phyloP scores from a whole-genome alignment of 2,888 invertebrate species.

The Sminthurinus aureus region DNA sequence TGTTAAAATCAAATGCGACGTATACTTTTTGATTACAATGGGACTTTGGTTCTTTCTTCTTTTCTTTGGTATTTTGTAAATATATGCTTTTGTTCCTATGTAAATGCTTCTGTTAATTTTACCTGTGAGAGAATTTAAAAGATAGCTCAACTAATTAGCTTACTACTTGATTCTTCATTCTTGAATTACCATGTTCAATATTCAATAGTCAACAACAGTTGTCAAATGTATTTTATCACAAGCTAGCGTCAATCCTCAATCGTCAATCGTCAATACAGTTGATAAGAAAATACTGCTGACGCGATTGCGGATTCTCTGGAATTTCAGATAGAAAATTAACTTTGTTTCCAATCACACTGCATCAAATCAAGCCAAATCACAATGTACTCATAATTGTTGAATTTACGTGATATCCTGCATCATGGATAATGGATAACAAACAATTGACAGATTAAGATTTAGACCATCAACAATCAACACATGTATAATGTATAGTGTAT shows the following conservation, averaged over 20 bases:
- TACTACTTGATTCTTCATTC: neutral
- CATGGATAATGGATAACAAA: too few species aligned
- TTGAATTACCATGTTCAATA: neutral
- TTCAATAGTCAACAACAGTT: neutral
- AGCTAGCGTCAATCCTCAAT: neutral
- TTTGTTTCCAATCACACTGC: too few species aligned
- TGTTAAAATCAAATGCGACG: neutral
- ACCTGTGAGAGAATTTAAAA: too few species aligned
- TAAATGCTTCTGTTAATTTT: too few species aligned
- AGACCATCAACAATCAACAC: too few species aligned
- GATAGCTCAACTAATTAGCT: constrained; percentile 20
- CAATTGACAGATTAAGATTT: too few species aligned
- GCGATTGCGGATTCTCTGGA: neutral
- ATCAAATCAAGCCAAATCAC: too few species aligned
- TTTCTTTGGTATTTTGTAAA: neutral
- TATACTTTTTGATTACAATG: constrained; percentile 2
- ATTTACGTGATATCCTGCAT: too few species aligned
- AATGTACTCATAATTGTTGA: too few species aligned
- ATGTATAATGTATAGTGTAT: too few species aligned
- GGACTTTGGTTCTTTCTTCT: neutral
- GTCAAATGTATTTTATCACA: neutral
- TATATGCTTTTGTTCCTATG: neutral
- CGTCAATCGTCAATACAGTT: neutral
- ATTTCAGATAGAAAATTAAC: neutral
- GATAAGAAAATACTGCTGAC: neutral